Evolutionary conservation across 2,888 invertebrate species (phyloP).

Genomic region (Malachius bipustulatus): DNA sequence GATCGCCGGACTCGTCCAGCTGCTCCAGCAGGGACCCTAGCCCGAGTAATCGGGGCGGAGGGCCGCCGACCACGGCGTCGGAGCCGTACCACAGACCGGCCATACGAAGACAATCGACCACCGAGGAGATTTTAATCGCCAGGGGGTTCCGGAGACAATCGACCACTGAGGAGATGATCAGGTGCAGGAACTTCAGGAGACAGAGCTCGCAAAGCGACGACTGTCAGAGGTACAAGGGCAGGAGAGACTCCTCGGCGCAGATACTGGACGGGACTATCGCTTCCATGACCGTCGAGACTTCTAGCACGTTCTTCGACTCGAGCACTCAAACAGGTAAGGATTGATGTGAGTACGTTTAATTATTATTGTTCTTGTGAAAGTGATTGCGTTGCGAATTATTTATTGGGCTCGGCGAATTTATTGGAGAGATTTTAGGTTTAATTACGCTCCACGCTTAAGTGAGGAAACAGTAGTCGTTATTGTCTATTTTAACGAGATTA

Average conservation of each 20-base stretch:
- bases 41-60: slow-evolving; percentile 51
- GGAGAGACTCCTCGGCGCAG: slow-evolving; percentile 78
- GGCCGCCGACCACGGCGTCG: slow-evolving; percentile 38
- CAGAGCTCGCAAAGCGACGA: slow-evolving; percentile 78
- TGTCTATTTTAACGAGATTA: too few species aligned
- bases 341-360: too few species aligned
- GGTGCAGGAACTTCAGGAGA: slow-evolving; percentile 80
- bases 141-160: slow-evolving; percentile 81
- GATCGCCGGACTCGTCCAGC: slow-evolving; percentile 61
- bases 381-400: too few species aligned
- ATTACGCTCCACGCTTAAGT: too few species aligned
- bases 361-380: too few species aligned
- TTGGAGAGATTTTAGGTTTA: too few species aligned
- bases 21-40: slow-evolving; percentile 80
- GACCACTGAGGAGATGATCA: slow-evolving; percentile 87
- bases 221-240: slow-evolving; percentile 43
- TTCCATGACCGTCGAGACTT: slow-evolving; percentile 87
- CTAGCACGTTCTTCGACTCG: slow-evolving; percentile 84
- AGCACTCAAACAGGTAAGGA: slow-evolving; percentile 89
- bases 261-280: slow-evolving; percentile 85
- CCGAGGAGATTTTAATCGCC: slow-evolving; percentile 83
- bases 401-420: too few species aligned
- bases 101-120: slow-evolving; percentile 78
- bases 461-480: too few species aligned
- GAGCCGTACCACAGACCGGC: slow-evolving; percentile 54